A percentile compares a stretch with the other conserved stretches of the same genome.
Conservation (phyloP, 2,113 vertebrate species). For the Melanerpes formicivorus region DNA sequence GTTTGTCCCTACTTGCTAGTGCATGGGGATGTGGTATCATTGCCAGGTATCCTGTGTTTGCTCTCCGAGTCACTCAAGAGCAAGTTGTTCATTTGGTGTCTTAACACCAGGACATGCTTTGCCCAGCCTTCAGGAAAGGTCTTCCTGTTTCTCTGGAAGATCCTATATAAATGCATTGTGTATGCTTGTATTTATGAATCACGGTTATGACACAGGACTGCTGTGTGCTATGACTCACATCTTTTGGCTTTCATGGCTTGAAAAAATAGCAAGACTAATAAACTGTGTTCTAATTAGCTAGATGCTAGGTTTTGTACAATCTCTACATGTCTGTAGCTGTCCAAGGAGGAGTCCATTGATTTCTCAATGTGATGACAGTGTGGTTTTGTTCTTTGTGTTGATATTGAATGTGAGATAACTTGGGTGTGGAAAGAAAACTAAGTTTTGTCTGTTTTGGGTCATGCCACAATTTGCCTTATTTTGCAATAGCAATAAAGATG, state of each 20-base stretch:
- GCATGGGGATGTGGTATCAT: fast-evolving
- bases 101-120: fast-evolving
- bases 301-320: neutral
- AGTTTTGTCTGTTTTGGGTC: neutral
- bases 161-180: neutral
- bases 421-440: neutral
- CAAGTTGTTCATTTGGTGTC: neutral
- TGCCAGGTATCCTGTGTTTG: neutral
- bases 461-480: neutral
- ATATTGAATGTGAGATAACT: neutral
- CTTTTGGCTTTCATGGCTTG: neutral
- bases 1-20: neutral
- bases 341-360: neutral
- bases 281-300: neutral
- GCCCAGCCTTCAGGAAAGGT: neutral
- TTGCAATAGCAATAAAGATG: neutral
- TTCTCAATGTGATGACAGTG: fast-evolving
- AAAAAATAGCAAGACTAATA: neutral
- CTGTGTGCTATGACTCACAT: neutral
- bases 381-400: neutral
- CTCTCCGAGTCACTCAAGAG: neutral
- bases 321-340: neutral
- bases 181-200: conserved; percentile 16
- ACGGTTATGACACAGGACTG: neutral
- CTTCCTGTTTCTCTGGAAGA: neutral